phyloP scores from a whole-genome alignment of 2,113 vertebrate genomes.

The Saguinus midas region DNA sequence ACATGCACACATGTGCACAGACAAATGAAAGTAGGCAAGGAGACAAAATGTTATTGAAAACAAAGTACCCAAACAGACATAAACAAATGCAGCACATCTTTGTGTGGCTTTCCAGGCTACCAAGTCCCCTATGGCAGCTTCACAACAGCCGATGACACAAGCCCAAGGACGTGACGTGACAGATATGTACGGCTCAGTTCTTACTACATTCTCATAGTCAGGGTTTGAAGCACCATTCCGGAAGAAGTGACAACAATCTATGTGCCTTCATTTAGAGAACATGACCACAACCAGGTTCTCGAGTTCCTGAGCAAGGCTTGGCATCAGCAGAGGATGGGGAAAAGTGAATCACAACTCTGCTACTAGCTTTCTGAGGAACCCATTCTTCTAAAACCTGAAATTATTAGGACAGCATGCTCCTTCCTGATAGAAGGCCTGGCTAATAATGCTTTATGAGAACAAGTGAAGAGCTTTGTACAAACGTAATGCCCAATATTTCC shows the following conservation, averaged over 20 bases:
- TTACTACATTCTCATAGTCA: neutral
- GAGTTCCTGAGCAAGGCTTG: accelerated
- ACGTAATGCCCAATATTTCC: neutral
- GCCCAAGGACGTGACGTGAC: neutral
- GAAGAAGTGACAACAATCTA: neutral
- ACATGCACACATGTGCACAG: neutral
- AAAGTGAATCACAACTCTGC: neutral
- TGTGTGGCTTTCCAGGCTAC: neutral
- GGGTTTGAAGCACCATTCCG: neutral
- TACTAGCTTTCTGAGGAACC: neutral
- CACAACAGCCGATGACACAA: neutral
- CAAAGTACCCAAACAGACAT: neutral
- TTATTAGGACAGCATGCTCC: neutral
- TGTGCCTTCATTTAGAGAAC: neutral
- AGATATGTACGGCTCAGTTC: neutral
- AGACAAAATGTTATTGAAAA: neutral
- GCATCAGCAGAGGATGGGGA: neutral
- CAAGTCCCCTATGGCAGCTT: neutral
- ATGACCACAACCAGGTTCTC: neutral
- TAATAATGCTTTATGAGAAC: neutral
- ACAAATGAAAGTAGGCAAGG: neutral
- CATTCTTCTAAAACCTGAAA: neutral
- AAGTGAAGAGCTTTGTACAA: neutral
- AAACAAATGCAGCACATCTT: neutral
- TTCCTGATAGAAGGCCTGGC: neutral